Conservation (phyloP, 2,888 invertebrate genomes). For the Ectemnius cavifrons region DNA sequence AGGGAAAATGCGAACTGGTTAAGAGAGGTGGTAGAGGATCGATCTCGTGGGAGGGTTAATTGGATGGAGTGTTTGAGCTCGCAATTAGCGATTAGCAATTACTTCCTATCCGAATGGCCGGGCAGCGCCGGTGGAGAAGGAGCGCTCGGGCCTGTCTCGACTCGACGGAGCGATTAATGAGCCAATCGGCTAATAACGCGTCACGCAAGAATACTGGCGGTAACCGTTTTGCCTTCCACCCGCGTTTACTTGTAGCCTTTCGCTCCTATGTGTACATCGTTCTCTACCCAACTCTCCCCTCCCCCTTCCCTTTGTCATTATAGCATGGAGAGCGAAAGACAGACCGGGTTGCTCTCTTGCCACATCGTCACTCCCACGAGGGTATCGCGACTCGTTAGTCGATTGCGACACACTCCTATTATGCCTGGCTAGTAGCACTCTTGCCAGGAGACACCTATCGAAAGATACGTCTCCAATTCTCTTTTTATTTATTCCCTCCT, state of each 20-base stretch:
- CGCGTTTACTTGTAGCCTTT: constrained; percentile 22
- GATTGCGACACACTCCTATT: constrained; percentile 41
- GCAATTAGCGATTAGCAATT: constrained; percentile 78
- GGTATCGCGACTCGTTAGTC: constrained; percentile 46
- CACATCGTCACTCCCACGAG: constrained; percentile 52
- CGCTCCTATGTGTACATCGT: constrained; percentile 19
- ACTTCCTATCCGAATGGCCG: constrained; percentile 63
- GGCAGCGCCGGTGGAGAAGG: constrained; percentile 10
- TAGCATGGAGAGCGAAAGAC: constrained; percentile 16
- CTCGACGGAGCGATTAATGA: constrained; percentile 77
- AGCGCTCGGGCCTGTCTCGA: constrained; percentile 67
- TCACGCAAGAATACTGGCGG: constrained; percentile 74
- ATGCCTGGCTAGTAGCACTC: constrained; percentile 19
- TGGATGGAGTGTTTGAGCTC: constrained; percentile 74
- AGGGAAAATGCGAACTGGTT: too few species aligned
- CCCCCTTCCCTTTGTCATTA: constrained; percentile 1
- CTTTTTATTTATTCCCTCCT: too few species aligned
- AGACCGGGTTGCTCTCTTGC: constrained; percentile 24
- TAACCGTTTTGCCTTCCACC: constrained; percentile 55
- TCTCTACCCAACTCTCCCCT: constrained; percentile 18
- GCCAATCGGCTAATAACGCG: constrained; percentile 77
- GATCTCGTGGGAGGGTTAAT: constrained; percentile 64
- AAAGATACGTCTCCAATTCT: too few species aligned
- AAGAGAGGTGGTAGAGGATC: constrained; percentile 13
- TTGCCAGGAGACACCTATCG: constrained; percentile 15